A percentile compares a stretch with the other conserved stretches of the same genome.
Evolutionary conservation across 2,888 invertebrate genomes (phyloP).

Genomic region (Eutolmus rufibarbis): DNA sequence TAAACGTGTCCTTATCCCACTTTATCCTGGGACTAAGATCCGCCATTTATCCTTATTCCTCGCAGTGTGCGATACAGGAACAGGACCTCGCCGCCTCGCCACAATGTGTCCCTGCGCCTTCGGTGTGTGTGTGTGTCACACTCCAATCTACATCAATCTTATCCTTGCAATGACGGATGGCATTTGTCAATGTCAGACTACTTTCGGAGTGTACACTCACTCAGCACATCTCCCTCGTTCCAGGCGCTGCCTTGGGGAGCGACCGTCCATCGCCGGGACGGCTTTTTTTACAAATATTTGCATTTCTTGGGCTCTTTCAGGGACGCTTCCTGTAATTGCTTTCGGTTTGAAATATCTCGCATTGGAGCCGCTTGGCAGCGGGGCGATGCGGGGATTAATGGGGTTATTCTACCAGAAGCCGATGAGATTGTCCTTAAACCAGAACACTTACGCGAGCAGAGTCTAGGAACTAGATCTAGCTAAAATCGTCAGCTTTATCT

Average conservation of each 20-base stretch:
- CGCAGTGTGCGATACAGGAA: background rate
- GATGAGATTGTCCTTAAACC: background rate
- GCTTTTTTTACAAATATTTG: constrained; percentile 38
- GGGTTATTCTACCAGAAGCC: background rate
- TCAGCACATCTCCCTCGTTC: constrained; percentile 36
- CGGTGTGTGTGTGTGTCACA: constrained; percentile 60
- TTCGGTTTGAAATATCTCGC: background rate
- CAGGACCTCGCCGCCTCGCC: background rate
- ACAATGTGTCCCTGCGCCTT: background rate
- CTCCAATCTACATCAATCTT: constrained; percentile 65
- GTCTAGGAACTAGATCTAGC: background rate
- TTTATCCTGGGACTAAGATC: constrained; percentile 46
- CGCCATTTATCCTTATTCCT: constrained; percentile 45
- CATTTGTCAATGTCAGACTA: constrained; percentile 64
- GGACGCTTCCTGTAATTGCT: constrained; percentile 5
- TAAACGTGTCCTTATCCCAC: constrained; percentile 45
- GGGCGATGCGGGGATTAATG: background rate
- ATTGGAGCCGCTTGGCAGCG: background rate
- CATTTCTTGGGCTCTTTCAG: background rate
- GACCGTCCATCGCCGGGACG: background rate
- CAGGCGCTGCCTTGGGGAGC: background rate
- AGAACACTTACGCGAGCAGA: background rate
- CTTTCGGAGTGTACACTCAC: constrained; percentile 38
- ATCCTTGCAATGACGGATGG: constrained; percentile 64
- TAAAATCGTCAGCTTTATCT: no score